Base-by-base conservation (phyloP, 2,888 invertebrate genomes). In the Drosophila aldrichi region DNA sequence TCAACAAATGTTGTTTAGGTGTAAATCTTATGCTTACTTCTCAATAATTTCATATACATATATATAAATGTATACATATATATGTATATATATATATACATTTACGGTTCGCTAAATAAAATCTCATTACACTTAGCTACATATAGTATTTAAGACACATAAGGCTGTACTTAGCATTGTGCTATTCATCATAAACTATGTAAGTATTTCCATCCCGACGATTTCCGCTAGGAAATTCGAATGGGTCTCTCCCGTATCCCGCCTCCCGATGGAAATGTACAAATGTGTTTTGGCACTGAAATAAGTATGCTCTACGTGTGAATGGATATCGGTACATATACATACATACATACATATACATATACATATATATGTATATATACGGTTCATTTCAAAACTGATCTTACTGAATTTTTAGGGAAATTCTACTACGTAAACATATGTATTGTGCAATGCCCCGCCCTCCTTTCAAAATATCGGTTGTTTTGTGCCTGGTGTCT, bases 91-190 rank as follows among this genome's bases (percentile, higher is more conserved):
- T 46, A 41, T 52, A 57, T 49, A 48, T 58, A 71, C 56, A 55
- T 61, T 58, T 60, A 74, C 44, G 10, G 38, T 49, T 54, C 44
- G 54, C 64, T 77, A 77, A 81, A 87, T 88, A 88, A 89, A 83
- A 87, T 90, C 81, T 83, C 72, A 77, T 86, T 84, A 81, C 77
- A 77, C 81, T 90, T 88, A 91, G 91, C 91, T 91, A 66, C 66
- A 66, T 66, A 87, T 89, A 92, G 92, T 91, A 89, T 92, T 92
- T 92, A 92, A 92, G 92, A 92, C 92, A 92, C 92, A 92, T 92
- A 89, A 92, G 92, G 92, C 92, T 92, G 91, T 90, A 90, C 87
- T 91, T 92, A 91, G 77, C 86, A 79, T 79, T 87, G 77, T 79
- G 77, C 83, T 87, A 74, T 77, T 63, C 66, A 69, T 63, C 66